Evolutionary conservation across 2,888 invertebrate species (phyloP), one percentile per base, ranked within the genome.

Genomic region (Zaprionus obscuricornis): DNA sequence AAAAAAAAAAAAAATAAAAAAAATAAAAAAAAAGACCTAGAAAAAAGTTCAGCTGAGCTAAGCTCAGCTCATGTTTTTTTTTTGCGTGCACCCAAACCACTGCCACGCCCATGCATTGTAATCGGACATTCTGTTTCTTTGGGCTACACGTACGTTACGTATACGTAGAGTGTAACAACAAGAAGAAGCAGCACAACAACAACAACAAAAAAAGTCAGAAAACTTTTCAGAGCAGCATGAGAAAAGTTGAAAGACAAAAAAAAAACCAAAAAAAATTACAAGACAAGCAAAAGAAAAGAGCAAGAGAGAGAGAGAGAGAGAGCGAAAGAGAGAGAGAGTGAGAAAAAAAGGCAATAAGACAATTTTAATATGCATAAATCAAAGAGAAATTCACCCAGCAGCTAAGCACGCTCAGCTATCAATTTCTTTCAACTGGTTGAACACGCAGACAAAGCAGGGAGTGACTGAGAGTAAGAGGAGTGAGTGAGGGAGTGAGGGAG

Each of bases 351-450:
- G 40, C 59, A 65, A 63, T 66, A 76, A 76, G 66, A 66, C 46
- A 62, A 49, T 72, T 75, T 84, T 82, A 84, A 81, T 84, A 83
- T 84, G 66, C 77, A 81, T 73, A 81, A 76, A 74, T 79, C 77
- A 84, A 60, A 66, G 42, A 24, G 24, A 45, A 16, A 34, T n/a
- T 43, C 22, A n/a, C 11, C 8, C 16, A 31, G 26, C 40, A 18
- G 18, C 18, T 24, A 24, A 24, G 24, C 47, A 39, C 33, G 31
- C 11, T 22, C 36, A 27, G 8, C 18, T 63, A 45, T 49, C 52
- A 50, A 52, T 57, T 50, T 5, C 11, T 10, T 14, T 20, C 20
- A 47, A 26, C 18, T 46, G 37, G 37, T 20, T 56, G 45, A n/a
- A 8, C 33, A 39, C 52, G n/a, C n/a, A n/a, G n/a, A n/a, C n/a